These are phyloP conservation scores for Arctocebus calabarensis DNA, from an alignment of 2,797 vertebrate species.

Conservation along the genomic window DNA sequence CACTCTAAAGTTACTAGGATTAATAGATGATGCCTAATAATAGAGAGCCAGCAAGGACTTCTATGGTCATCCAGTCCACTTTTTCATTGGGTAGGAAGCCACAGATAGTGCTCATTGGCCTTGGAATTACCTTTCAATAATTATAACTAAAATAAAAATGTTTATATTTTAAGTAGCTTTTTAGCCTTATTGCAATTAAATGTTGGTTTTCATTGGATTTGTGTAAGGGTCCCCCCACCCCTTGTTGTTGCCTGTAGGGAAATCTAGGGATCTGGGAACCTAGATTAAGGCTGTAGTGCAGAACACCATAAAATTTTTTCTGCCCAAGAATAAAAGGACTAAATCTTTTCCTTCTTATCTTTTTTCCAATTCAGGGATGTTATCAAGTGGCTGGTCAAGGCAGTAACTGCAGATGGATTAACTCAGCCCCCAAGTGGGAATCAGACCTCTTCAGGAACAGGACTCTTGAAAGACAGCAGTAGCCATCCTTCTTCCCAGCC, in stretches of 20 bases:
- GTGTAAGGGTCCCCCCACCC: background rate
- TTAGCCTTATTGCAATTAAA: background rate
- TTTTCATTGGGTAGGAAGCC: background rate
- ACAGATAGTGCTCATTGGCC: background rate
- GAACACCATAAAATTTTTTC: background rate
- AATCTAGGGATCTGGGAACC: background rate
- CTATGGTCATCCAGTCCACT: background rate
- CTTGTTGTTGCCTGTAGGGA: background rate
- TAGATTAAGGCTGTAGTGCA: background rate
- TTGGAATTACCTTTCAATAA: background rate
- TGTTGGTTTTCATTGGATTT: background rate
- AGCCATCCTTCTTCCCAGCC: constrained; percentile 30
- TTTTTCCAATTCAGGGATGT: constrained; percentile 90
- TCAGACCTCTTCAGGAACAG: constrained; percentile 58
- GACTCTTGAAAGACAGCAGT: constrained; percentile 5
- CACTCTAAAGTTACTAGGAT: background rate
- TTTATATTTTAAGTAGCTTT: constrained; percentile 1
- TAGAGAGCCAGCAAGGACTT: background rate
- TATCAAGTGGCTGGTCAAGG: constrained; percentile 92
- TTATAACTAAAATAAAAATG: background rate
- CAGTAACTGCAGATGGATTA: constrained; percentile 84
- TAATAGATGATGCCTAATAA: background rate
- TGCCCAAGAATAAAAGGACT: background rate
- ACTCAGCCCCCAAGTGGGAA: constrained; percentile 48
- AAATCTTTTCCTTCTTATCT: background rate